Evolutionary conservation across 2,113 vertebrate species (phyloP).

Genomic region (Siniperca knerii): DNA sequence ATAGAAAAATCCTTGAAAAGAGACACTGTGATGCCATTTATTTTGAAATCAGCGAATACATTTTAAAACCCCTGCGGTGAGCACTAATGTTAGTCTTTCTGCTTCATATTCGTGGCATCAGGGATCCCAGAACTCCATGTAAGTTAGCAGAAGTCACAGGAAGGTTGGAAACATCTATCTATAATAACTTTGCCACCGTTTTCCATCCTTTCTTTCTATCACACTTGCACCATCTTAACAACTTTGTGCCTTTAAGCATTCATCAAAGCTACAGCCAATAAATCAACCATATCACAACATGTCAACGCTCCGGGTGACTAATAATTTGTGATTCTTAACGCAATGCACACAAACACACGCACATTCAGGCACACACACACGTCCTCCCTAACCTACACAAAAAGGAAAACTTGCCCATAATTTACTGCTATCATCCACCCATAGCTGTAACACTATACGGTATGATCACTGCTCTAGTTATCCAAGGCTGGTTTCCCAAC

Average conservation of each 20-base stretch:
- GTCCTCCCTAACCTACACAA: slow-evolving; percentile 9
- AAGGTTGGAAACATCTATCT: slow-evolving; percentile 63
- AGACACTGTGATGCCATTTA: slow-evolving; percentile 1
- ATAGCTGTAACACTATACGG: background rate
- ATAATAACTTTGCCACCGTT: slow-evolving; percentile 59
- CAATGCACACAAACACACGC: slow-evolving; percentile 14
- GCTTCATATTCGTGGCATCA: slow-evolving; percentile 4
- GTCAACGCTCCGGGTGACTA: slow-evolving; percentile 54
- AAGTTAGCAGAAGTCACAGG: slow-evolving; percentile 54
- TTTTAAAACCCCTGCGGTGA: slow-evolving; percentile 24
- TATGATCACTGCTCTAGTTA: background rate
- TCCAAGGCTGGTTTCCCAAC: background rate
- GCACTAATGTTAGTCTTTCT: slow-evolving; percentile 27
- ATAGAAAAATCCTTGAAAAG: background rate
- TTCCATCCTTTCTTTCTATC: slow-evolving; percentile 58
- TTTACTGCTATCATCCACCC: background rate
- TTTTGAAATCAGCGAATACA: slow-evolving; percentile 9
- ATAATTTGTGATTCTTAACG: slow-evolving; percentile 56
- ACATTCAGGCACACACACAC: background rate
- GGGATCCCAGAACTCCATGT: slow-evolving; percentile 14
- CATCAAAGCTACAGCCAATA: slow-evolving; percentile 70
- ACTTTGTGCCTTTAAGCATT: slow-evolving; percentile 74
- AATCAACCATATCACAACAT: slow-evolving; percentile 73
- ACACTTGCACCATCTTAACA: slow-evolving; percentile 68
- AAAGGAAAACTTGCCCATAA: slow-evolving; percentile 14